phyloP scores from a whole-genome alignment of 2,113 vertebrate species.

The Hypanus sabinus region DNA sequence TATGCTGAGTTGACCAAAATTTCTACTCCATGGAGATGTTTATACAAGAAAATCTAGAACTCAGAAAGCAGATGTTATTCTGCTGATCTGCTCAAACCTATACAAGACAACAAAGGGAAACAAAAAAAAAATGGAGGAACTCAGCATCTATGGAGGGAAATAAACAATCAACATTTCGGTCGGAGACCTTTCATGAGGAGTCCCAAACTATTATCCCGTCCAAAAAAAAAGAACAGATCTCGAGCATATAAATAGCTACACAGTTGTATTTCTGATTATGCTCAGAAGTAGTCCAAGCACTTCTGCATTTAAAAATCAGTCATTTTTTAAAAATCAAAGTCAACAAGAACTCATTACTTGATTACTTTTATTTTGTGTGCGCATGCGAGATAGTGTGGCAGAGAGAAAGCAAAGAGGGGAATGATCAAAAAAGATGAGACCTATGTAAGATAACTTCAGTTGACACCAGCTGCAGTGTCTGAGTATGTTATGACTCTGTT shows the following conservation, averaged over 20 bases:
- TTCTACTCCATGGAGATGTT: too few species aligned
- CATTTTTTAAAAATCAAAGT: background rate
- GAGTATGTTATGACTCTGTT: background rate
- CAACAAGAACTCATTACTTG: background rate
- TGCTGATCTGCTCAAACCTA: too few species aligned
- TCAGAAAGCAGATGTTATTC: too few species aligned
- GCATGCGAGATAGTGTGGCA: background rate
- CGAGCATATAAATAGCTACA: background rate
- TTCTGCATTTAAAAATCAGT: background rate
- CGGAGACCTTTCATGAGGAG: too few species aligned
- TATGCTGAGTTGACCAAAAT: too few species aligned
- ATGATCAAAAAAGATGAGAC: background rate
- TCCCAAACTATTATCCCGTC: background rate
- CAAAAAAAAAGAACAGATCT: background rate
- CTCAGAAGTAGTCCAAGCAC: background rate
- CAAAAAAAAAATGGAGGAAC: too few species aligned
- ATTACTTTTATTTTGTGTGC: background rate
- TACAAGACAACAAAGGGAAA: background rate
- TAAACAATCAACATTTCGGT: too few species aligned
- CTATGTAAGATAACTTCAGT: background rate
- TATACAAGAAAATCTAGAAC: too few species aligned
- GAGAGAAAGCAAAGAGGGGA: too few species aligned
- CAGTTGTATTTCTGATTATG: background rate
- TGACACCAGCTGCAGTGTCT: background rate
- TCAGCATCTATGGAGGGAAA: too few species aligned